A percentile compares a stretch with the other conserved stretches of the same genome.
Conservation (phyloP, 1,140 invertebrate genomes). For the Hesperophylax magnus region DNA sequence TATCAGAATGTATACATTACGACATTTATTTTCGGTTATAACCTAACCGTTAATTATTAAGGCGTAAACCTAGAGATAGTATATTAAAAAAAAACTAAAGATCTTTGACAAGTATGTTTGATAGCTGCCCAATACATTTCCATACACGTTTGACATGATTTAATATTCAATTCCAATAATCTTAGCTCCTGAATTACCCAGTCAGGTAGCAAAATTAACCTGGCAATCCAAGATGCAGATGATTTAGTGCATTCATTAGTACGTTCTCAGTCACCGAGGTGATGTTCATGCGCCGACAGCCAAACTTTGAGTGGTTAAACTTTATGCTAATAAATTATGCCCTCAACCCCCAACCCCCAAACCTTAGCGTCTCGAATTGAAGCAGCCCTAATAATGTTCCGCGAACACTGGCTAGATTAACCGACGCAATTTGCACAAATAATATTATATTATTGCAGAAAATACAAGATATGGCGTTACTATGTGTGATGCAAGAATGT, state of each 20-base stretch:
- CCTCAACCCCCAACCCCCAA: background rate
- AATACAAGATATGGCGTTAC: background rate
- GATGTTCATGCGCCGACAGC: conserved; percentile 38
- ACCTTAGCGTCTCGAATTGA: conserved; percentile 34
- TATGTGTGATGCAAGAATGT: no score
- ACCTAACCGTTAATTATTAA: no score
- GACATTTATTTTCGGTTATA: no score
- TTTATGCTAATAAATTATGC: conserved; percentile 53
- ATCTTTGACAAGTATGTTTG: no score
- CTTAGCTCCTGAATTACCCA: background rate
- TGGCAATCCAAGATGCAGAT: conserved; percentile 2
- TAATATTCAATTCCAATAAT: background rate
- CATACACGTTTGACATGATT: no score
- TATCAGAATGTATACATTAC: no score
- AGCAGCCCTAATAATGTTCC: conserved; percentile 39
- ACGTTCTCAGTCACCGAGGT: conserved; percentile 21
- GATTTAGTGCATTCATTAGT: conserved; percentile 45
- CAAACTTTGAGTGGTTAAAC: conserved; percentile 32
- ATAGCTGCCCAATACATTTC: no score
- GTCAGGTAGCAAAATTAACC: background rate
- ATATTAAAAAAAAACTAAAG: no score
- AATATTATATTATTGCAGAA: background rate
- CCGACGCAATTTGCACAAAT: conserved; percentile 39
- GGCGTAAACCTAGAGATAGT: no score
- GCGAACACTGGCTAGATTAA: conserved; percentile 28